Percentiles rank a stretch among this genome's conserved stretches.
phyloP scores from a whole-genome alignment of 1,140 invertebrate genomes.

The Acromyrmex heyeri region DNA sequence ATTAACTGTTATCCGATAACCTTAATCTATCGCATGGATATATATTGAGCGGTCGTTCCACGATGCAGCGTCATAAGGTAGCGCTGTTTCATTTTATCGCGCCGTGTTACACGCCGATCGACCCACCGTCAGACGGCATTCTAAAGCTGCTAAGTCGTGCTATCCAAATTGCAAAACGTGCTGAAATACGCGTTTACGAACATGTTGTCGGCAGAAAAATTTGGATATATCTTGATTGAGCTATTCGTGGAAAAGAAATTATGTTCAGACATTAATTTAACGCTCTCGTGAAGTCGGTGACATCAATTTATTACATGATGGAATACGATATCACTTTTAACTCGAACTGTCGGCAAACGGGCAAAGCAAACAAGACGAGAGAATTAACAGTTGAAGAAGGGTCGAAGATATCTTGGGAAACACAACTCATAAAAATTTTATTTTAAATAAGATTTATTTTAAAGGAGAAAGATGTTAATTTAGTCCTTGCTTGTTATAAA shows the following conservation, averaged over 20 bases:
- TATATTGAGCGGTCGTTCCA: constrained; percentile 1
- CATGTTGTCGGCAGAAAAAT: neutral
- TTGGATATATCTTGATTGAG: constrained; percentile 8
- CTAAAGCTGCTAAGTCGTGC: constrained; percentile 34
- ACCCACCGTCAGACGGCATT: constrained; percentile 22
- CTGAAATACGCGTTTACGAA: neutral
- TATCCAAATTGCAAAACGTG: constrained; percentile 41
- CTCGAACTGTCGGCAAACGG: neutral
- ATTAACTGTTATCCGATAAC: constrained; percentile 52
- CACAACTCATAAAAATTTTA: neutral
- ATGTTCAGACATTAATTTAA: constrained; percentile 18
- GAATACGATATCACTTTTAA: neutral
- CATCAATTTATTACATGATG: neutral
- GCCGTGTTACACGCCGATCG: constrained; percentile 28
- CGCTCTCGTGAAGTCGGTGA: neutral
- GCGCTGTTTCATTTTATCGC: constrained; percentile 37
- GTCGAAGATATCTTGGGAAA: neutral
- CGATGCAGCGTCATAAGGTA: constrained; percentile 16
- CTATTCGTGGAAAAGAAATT: neutral
- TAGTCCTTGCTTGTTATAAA: neutral
- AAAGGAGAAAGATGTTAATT: constrained; percentile 19
- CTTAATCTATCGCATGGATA: constrained; percentile 26
- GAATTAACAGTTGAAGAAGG: constrained; percentile 14
- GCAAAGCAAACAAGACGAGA: neutral
- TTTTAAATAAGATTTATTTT: neutral